Percentiles rank a stretch among this genome's conserved stretches.
phyloP scores from a whole-genome alignment of 1,140 invertebrate species.

The Ruditapes philippinarum region DNA sequence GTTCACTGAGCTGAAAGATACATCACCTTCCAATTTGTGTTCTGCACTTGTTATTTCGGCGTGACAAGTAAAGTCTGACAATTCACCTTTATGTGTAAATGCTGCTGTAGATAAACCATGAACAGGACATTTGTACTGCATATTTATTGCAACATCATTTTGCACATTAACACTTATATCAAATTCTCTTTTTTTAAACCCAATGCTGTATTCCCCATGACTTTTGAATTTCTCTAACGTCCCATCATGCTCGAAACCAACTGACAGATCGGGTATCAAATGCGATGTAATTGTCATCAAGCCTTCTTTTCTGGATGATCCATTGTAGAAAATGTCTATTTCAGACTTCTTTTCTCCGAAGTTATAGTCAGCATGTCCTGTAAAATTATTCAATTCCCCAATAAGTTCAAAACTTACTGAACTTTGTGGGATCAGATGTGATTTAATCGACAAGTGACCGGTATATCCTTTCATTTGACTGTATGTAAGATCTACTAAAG shows the following conservation, averaged over 20 bases:
- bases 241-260: slow-evolving; percentile 20
- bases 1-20: background rate
- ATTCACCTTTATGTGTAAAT: background rate
- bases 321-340: slow-evolving; percentile 1
- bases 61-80: background rate
- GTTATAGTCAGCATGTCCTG: background rate
- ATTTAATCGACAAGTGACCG: slow-evolving; percentile 10
- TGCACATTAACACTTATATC: slow-evolving; percentile 20
- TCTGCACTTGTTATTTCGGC: background rate
- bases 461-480: background rate
- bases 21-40: slow-evolving; percentile 22
- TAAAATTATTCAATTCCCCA: slow-evolving; percentile 30
- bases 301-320: background rate
- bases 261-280: background rate
- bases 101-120: background rate
- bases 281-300: background rate
- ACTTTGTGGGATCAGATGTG: background rate
- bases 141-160: background rate
- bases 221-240: background rate
- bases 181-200: slow-evolving; percentile 3
- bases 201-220: slow-evolving; percentile 4
- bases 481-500: background rate
- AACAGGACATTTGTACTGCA: background rate
- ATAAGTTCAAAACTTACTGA: slow-evolving; percentile 28
- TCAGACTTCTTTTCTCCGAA: slow-evolving; percentile 39